These are phyloP conservation scores for Coelinius sp. DNA, from an alignment of 2,888 invertebrate species.

Conservation along the genomic window DNA sequence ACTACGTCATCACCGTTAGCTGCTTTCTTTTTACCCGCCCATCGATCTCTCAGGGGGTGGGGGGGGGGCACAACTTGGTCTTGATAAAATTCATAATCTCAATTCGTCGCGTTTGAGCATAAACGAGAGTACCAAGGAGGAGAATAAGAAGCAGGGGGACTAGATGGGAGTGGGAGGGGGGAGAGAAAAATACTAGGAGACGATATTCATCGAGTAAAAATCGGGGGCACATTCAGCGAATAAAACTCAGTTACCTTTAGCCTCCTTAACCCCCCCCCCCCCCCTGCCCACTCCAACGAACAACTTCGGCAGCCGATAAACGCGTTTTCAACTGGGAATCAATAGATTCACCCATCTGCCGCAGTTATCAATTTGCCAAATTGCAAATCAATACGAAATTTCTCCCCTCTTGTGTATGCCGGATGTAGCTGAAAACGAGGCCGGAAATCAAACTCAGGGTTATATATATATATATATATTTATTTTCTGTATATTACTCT, in stretches of 20 bases:
- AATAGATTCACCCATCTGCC: conserved; percentile 52
- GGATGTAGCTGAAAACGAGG: conserved; percentile 44
- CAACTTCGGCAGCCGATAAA: background rate
- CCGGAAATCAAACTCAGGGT: conserved; percentile 19
- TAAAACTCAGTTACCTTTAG: conserved; percentile 11
- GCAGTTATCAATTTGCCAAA: conserved; percentile 67
- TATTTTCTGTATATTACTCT: background rate
- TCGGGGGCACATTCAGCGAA: conserved; percentile 17
- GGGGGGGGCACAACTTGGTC: conserved; percentile 15
- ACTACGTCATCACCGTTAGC: background rate
- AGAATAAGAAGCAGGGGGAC: too few species aligned
- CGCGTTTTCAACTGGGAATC: conserved; percentile 32
- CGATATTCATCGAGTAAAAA: conserved; percentile 11
- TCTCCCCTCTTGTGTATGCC: conserved; percentile 44
- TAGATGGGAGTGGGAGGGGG: background rate
- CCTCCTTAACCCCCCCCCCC: background rate
- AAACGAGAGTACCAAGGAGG: background rate
- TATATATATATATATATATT: too few species aligned
- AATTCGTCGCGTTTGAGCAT: conserved; percentile 27
- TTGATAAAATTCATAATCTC: conserved; percentile 45
- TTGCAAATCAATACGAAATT: conserved; percentile 63
- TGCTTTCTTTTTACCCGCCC: background rate
- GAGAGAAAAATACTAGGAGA: background rate
- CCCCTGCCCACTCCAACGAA: background rate
- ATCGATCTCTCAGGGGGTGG: background rate